Percentiles rank a stretch among this genome's conserved stretches.
Evolutionary conservation across 92 coral and sea anemone genomes (phyloP).

Genomic region (Palythoa grandiflora): DNA sequence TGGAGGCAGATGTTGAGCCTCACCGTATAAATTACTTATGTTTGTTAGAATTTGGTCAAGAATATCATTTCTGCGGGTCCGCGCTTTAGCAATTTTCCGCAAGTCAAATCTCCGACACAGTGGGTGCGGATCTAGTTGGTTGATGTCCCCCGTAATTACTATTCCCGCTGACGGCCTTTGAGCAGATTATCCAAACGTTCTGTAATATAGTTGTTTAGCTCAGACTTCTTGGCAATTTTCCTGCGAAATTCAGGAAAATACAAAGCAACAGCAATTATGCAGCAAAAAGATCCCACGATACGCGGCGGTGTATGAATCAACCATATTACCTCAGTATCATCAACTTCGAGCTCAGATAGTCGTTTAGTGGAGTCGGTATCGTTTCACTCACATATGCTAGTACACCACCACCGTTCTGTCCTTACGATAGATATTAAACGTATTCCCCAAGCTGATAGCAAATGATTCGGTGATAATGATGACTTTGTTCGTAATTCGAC

Average conservation of each 20-base stretch:
- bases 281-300: conserved; percentile 60
- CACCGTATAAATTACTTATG: too few relatives aligned
- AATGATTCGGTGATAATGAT: conserved; percentile 49
- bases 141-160: conserved; percentile 59
- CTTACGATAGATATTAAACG: conserved; percentile 35
- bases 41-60: conserved; percentile 49
- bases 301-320: conserved; percentile 55
- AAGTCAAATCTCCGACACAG: conserved; percentile 52
- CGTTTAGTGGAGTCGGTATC: conserved; percentile 68
- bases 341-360: conserved; percentile 51
- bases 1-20: not conserved
- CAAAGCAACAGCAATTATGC: conserved; percentile 52
- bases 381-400: conserved; percentile 60
- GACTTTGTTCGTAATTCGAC: conserved; percentile 42
- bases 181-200: conserved; percentile 57
- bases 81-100: conserved; percentile 43
- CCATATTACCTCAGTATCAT: conserved; percentile 66
- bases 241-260: conserved; percentile 55
- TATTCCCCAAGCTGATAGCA: conserved; percentile 18
- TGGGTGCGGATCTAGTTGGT: conserved; percentile 51
- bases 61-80: conserved; percentile 54
- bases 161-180: conserved; percentile 68
- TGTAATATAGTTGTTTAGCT: conserved; percentile 61
- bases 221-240: conserved; percentile 47
- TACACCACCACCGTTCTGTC: conserved; percentile 59